Evolutionary conservation across 2,888 invertebrate species (phyloP).

Genomic region (Ectemnius cavifrons): DNA sequence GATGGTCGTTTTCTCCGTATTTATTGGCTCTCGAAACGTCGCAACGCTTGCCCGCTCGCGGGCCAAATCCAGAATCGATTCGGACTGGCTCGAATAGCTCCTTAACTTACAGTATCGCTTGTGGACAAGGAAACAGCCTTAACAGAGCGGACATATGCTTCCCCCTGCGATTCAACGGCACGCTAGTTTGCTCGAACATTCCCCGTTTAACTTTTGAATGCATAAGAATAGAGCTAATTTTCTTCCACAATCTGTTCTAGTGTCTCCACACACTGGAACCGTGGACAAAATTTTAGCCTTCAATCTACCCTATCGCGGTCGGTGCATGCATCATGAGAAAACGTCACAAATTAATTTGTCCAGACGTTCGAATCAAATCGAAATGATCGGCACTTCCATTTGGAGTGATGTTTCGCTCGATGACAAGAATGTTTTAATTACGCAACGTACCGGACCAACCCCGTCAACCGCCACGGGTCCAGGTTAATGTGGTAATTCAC

Average conservation of each 20-base stretch:
- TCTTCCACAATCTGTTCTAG: too few species aligned
- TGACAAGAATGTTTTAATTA: slow-evolving; percentile 73
- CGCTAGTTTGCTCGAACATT: too few species aligned
- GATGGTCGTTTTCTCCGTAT: slow-evolving; percentile 58
- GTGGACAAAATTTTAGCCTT: too few species aligned
- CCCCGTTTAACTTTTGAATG: too few species aligned
- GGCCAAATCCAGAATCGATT: slow-evolving; percentile 53
- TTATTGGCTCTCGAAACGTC: slow-evolving; percentile 54
- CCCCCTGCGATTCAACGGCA: neutral
- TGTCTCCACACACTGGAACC: too few species aligned
- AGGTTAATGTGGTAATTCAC: slow-evolving; percentile 74
- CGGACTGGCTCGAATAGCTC: slow-evolving; percentile 28
- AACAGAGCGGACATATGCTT: slow-evolving; percentile 23
- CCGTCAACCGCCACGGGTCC: slow-evolving; percentile 42
- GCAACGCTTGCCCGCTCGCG: slow-evolving; percentile 41
- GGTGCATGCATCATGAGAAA: too few species aligned
- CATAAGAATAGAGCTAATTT: too few species aligned
- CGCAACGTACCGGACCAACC: slow-evolving; percentile 39
- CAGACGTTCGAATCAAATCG: slow-evolving; percentile 56
- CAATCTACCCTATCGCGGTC: too few species aligned
- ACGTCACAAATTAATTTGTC: slow-evolving; percentile 56
- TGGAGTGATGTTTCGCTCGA: slow-evolving; percentile 53
- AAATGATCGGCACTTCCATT: slow-evolving; percentile 63
- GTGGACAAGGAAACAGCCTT: slow-evolving; percentile 11
- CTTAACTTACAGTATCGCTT: slow-evolving; percentile 38